Evolutionary conservation across 2,888 invertebrate genomes (phyloP).

Genomic region (Masnerella sp.): DNA sequence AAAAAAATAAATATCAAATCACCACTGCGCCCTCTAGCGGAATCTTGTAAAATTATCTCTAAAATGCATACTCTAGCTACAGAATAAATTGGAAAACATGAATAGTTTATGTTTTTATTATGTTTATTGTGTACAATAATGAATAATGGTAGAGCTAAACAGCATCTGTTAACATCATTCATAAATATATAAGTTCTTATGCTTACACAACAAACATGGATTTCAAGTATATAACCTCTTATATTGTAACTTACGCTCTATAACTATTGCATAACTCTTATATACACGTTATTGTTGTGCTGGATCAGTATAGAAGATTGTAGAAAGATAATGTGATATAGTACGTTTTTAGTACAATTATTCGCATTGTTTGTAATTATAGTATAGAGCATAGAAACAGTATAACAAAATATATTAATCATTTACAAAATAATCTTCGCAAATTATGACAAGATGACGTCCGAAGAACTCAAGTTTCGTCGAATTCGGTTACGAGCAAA

Average conservation of each 20-base stretch:
- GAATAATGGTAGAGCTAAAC: conserved; percentile 48
- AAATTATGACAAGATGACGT: conserved; percentile 65
- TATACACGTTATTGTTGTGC: conserved; percentile 56
- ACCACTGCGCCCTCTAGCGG: too few species aligned
- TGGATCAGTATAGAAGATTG: conserved; percentile 57
- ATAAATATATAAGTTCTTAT: conserved; percentile 45
- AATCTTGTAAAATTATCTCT: too few species aligned
- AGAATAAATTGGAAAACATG: too few species aligned
- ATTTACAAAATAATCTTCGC: conserved; percentile 74
- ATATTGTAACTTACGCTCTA: conserved; percentile 37
- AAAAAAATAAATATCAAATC: too few species aligned
- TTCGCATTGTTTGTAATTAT: conserved; percentile 67
- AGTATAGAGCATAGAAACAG: conserved; percentile 75
- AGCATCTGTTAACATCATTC: conserved; percentile 52
- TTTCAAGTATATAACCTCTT: conserved; percentile 46
- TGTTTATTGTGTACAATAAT: conserved; percentile 53
- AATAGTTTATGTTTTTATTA: conserved; percentile 52
- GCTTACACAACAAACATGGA: conserved; percentile 48
- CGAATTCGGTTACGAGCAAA: background rate
- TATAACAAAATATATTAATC: conserved; percentile 78
- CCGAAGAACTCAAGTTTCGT: background rate
- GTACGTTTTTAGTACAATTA: conserved; percentile 56
- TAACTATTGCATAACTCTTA: conserved; percentile 50
- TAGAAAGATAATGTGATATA: conserved; percentile 55
- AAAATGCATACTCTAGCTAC: too few species aligned